These are phyloP conservation scores for Zeugodacus cucurbitae DNA, from an alignment of 1,140 invertebrate species.

Conservation along the genomic window DNA sequence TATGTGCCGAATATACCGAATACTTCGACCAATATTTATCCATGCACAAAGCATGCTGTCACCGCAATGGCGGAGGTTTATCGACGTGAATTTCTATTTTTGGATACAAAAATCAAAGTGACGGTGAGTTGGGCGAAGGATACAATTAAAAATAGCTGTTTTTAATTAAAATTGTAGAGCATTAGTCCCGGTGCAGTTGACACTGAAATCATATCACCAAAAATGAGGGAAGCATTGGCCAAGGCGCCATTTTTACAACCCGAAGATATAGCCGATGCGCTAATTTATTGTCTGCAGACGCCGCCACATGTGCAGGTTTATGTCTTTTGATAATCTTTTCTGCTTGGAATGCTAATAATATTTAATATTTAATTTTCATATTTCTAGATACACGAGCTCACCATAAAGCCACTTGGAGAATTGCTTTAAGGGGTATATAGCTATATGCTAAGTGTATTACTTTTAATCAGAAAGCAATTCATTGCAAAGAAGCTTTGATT, in stretches of 20 bases:
- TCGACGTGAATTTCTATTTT: conserved; percentile 70
- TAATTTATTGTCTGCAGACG: conserved; percentile 68
- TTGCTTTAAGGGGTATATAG: neutral
- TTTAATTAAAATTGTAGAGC: conserved; percentile 64
- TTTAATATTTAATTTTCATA: neutral
- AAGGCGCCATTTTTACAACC: conserved; percentile 57
- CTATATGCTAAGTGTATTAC: no score
- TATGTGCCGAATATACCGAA: conserved; percentile 65
- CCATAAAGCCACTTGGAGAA: conserved; percentile 40
- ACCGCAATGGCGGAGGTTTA: conserved; percentile 73
- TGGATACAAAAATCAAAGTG: conserved; percentile 72
- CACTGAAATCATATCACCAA: conserved; percentile 67
- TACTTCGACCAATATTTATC: conserved; percentile 67
- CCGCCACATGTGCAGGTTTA: conserved; percentile 68
- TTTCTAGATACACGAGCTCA: conserved; percentile 45
- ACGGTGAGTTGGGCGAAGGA: conserved; percentile 68
- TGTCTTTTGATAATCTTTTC: neutral
- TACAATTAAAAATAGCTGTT: neutral
- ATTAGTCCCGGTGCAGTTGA: conserved; percentile 72
- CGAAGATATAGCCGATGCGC: conserved; percentile 69
- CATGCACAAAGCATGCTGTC: conserved; percentile 75
- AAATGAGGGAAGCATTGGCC: conserved; percentile 42
- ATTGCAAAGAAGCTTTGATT: no score
- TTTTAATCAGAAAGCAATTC: no score
- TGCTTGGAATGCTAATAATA: neutral